Evolutionary conservation across 2,888 invertebrate species (phyloP), one percentile per base, ranked within the genome.

Genomic region (Pristionchus arcanus): DNA sequence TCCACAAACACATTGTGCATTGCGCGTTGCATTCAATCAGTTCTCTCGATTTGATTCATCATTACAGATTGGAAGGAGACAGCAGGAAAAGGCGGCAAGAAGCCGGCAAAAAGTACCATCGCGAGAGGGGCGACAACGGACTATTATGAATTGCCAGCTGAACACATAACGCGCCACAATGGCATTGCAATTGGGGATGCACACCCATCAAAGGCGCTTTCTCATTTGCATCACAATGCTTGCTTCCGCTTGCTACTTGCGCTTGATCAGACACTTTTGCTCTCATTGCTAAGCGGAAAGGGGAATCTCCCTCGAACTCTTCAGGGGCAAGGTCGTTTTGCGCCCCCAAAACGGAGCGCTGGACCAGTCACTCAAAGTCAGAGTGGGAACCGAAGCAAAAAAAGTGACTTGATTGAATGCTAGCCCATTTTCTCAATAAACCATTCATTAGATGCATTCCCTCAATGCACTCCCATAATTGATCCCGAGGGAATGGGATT

Each of bases 41-140:
- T 81, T 81, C 81, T 81, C 81, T 81, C 81, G 81, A 81, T 77
- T 81, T 53, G 81, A 81, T 77, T 77, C 77, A 77, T 77, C 77
- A 77, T 81, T n/a, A n/a, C 81, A 53, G 81, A 81, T 81, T 81
- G 81, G 49, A 77, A 42, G n/a, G n/a, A n/a, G n/a, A n/a, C n/a
- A n/a, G 5, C 16, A 28, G 21, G 71, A 25, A 16, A 31, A 2
- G 31, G 71, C 28, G 13, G 71, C n/a, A 74, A 37, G 74, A 74
- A 74, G 74, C 37, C 37, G 19, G 74, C 37, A 74, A 74, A 74
- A 74, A 34, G 74, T 21, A 37, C 31, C 31, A 5, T 37, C 74
- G 37, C 74, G 15, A 74, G 37, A 25, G n/a, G n/a, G n/a, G n/a
- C n/a, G 37, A 74, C 74, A 74, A 74, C 74, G 74, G 74, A 37